Conservation (phyloP, 2,888 invertebrate species). For the Podotricha telesiphe region DNA sequence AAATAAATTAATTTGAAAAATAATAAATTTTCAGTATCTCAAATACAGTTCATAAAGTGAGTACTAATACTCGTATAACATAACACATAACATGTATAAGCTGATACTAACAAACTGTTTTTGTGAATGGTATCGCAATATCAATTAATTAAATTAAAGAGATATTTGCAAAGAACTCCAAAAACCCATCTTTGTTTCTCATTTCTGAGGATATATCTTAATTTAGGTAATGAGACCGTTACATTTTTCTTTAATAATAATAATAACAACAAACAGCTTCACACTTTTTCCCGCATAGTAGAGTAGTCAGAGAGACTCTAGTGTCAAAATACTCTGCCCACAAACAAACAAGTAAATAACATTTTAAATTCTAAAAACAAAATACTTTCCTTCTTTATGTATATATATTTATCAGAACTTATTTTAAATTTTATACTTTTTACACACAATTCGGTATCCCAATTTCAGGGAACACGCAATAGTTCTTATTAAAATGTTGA, state of each 20-base stretch:
- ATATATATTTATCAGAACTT: background rate
- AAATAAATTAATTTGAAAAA: background rate
- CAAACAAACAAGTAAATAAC: no score
- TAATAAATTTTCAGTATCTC: background rate
- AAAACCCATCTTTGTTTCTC: conserved; percentile 19
- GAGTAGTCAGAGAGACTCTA: no score
- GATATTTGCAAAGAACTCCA: background rate
- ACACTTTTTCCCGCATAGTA: no score
- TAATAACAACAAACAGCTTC: no score
- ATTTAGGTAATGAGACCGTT: conserved; percentile 34
- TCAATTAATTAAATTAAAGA: conserved; percentile 23
- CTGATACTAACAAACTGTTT: conserved; percentile 28
- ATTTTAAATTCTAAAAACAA: no score
- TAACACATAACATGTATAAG: conserved; percentile 3
- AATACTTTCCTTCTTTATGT: no score
- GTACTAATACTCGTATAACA: conserved; percentile 23
- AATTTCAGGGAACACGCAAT: conserved; percentile 23
- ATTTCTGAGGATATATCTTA: conserved; percentile 34
- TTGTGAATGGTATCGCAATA: conserved; percentile 32
- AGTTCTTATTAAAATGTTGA: conserved; percentile 32
- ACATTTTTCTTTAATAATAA: conserved; percentile 23
- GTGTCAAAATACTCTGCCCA: no score
- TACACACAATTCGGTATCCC: background rate
- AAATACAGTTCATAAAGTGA: conserved; percentile 40
- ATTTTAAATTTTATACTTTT: background rate